Evolutionary conservation across 2,113 vertebrate species (phyloP).

Genomic region (Jacana jacana): DNA sequence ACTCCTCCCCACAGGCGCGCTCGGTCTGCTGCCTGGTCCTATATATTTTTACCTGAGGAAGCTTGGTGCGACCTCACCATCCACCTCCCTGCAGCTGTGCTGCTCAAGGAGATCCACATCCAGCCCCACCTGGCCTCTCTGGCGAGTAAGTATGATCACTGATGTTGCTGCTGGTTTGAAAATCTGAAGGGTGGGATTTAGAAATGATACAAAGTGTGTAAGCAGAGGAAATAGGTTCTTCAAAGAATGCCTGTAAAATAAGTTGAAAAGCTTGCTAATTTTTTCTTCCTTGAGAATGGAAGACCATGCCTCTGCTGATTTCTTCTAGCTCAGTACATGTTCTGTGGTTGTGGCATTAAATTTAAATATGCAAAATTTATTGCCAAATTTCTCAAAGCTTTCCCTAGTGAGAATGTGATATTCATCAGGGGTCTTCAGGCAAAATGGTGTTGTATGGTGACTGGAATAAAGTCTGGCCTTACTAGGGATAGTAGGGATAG

Average conservation of each 20-base stretch:
- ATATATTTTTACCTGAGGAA: constrained; percentile 96
- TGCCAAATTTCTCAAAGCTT: background rate
- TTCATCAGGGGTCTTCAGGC: background rate
- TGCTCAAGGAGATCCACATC: constrained; percentile 98
- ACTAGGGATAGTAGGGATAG: background rate
- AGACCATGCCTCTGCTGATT: background rate
- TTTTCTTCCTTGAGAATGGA: background rate
- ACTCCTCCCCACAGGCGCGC: constrained; percentile 94
- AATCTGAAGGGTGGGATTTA: background rate
- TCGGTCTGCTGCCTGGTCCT: constrained; percentile 96
- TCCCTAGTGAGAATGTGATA: background rate
- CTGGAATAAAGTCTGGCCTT: background rate
- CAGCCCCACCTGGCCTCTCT: constrained; percentile 97
- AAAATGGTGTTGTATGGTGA: background rate
- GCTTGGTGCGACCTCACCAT: constrained; percentile 99
- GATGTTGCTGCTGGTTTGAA: background rate
- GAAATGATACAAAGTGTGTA: background rate
- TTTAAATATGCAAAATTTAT: background rate
- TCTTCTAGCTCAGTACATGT: background rate
- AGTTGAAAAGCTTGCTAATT: background rate
- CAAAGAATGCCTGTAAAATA: background rate
- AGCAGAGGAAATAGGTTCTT: background rate
- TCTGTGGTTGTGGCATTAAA: background rate
- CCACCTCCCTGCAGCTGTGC: constrained; percentile 93
- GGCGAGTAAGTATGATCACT: constrained; percentile 83